Percentiles rank a stretch among this genome's conserved stretches.
These are phyloP conservation scores for Hypotaenidia philippensis DNA, from an alignment of 2,797 vertebrate genomes.

Conservation along the genomic window DNA sequence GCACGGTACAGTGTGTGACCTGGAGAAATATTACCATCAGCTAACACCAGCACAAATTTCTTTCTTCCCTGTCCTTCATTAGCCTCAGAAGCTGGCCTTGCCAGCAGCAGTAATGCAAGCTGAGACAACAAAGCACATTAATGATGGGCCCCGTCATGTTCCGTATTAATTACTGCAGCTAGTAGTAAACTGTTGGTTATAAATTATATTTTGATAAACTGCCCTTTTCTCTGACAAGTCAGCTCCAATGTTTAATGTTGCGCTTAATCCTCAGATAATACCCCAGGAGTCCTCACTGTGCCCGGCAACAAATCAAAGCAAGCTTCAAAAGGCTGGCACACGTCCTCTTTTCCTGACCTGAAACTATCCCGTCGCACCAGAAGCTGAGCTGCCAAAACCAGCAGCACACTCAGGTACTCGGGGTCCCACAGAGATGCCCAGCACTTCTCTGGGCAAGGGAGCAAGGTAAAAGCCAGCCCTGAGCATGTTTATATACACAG, in stretches of 20 bases:
- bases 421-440: neutral
- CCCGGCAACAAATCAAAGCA: conserved; percentile 46
- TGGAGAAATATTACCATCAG: conserved; percentile 45
- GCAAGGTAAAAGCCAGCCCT: neutral
- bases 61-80: conserved; percentile 51
- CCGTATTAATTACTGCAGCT: conserved; percentile 55
- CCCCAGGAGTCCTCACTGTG: neutral
- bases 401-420: neutral
- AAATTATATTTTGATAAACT: conserved; percentile 65
- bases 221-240: conserved; percentile 49
- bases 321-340: conserved; percentile 22
- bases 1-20: neutral
- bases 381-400: neutral
- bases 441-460: neutral
- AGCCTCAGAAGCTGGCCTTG: conserved; percentile 55
- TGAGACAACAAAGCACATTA: conserved; percentile 59
- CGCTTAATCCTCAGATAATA: conserved; percentile 65
- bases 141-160: conserved; percentile 36
- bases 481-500: neutral
- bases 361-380: neutral
- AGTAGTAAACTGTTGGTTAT: conserved; percentile 46
- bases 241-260: conserved; percentile 46
- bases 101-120: conserved; percentile 52
- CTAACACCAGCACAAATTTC: conserved; percentile 41
- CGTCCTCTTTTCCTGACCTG: neutral